phyloP scores from a whole-genome alignment of 2,888 invertebrate species.

The Dasypolia templi region DNA sequence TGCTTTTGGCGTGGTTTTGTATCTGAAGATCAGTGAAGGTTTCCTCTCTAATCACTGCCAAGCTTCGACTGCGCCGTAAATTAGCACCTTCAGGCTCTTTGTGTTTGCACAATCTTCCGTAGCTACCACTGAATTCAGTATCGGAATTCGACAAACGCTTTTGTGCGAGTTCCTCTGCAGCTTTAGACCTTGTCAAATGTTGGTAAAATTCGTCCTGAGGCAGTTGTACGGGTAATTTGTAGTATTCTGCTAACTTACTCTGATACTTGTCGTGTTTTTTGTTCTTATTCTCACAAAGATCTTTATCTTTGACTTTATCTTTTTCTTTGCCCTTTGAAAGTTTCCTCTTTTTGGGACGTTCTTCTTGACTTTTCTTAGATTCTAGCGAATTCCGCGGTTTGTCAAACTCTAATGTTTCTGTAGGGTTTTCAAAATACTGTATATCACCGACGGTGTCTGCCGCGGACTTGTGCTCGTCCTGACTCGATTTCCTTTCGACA shows the following conservation, averaged over 20 bases:
- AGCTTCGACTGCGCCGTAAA: conserved; percentile 92
- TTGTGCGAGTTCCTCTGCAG: conserved; percentile 86
- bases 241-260: conserved; percentile 88
- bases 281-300: conserved; percentile 80
- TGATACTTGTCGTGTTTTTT: conserved; percentile 88
- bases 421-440: conserved; percentile 89
- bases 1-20: conserved; percentile 91
- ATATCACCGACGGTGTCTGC: conserved; percentile 88
- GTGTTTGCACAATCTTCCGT: conserved; percentile 88
- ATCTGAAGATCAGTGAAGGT: conserved; percentile 93
- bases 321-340: conserved; percentile 84
- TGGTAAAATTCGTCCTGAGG: conserved; percentile 89
- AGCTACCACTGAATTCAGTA: conserved; percentile 87
- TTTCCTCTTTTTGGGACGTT: conserved; percentile 87
- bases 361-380: conserved; percentile 84
- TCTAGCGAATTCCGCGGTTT: conserved; percentile 84
- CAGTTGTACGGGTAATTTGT: conserved; percentile 85
- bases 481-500: conserved; percentile 89
- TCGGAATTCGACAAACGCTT: conserved; percentile 87
- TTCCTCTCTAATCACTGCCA: conserved; percentile 95
- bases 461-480: conserved; percentile 88
- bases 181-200: conserved; percentile 86
- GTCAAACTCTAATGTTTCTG: conserved; percentile 88
- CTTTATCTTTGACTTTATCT: conserved; percentile 82
- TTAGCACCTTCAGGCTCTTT: conserved; percentile 89